Conservation (phyloP, 2,113 vertebrate genomes). For the Murina feae region DNA sequence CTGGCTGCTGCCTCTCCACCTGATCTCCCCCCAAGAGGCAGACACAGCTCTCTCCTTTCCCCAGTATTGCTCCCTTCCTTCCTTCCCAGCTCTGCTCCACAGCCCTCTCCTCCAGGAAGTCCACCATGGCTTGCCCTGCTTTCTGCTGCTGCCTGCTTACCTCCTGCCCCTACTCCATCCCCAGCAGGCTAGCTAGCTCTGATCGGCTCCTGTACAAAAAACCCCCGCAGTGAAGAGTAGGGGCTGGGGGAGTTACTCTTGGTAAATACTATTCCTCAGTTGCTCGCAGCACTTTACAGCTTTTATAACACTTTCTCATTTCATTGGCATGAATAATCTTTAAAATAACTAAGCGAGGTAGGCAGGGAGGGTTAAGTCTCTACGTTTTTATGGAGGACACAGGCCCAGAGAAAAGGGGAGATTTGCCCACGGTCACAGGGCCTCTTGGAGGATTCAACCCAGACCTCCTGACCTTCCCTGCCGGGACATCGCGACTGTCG, state of each 20-base stretch:
- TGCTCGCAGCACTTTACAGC: neutral
- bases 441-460: neutral
- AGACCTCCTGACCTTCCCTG: neutral
- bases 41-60: neutral
- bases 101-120: constrained; percentile 35
- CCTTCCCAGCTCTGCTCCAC: neutral
- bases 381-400: neutral
- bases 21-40: neutral
- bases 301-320: neutral
- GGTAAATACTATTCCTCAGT: neutral
- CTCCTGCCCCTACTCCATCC: neutral
- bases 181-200: neutral
- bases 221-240: neutral
- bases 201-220: neutral
- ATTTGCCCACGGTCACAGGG: neutral
- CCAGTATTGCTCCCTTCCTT: neutral
- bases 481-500: accelerated
- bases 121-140: neutral
- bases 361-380: neutral
- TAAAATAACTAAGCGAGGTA: neutral
- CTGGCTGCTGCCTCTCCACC: neutral
- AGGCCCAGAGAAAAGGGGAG: neutral
- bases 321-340: neutral
- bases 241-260: neutral
- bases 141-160: neutral